Conservation (phyloP, 2,797 vertebrate genomes). For the Muraenolepis orangiensis region DNA sequence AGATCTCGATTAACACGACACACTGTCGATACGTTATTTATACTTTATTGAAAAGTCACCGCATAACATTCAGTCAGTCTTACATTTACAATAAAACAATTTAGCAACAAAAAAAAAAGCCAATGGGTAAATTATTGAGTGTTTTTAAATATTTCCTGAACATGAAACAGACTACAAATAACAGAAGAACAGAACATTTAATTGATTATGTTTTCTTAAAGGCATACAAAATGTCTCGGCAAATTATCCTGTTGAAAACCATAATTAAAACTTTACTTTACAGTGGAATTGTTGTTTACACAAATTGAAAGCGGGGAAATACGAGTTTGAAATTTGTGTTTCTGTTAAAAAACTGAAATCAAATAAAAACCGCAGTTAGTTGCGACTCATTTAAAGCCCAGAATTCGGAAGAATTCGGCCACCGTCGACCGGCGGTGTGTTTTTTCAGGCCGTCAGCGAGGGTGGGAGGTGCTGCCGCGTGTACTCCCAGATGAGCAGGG, state of each 20-base stretch:
- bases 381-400: background rate
- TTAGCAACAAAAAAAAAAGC: background rate
- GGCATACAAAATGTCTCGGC: background rate
- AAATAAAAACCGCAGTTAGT: background rate
- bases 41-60: background rate
- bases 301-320: no score
- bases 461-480: conserved; percentile 79
- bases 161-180: background rate
- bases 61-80: background rate
- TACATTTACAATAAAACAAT: background rate
- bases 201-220: background rate
- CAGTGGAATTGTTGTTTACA: no score
- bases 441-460: conserved; percentile 1
- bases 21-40: background rate
- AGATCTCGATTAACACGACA: background rate
- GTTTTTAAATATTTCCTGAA: background rate
- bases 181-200: background rate
- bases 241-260: background rate
- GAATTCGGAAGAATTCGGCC: no score
- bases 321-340: background rate
- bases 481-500: conserved; percentile 96
- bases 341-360: background rate
- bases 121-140: background rate
- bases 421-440: background rate
- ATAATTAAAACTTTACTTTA: background rate